Conservation (phyloP, 2,113 vertebrate genomes). For the Pangasianodon hypophthalmus region DNA sequence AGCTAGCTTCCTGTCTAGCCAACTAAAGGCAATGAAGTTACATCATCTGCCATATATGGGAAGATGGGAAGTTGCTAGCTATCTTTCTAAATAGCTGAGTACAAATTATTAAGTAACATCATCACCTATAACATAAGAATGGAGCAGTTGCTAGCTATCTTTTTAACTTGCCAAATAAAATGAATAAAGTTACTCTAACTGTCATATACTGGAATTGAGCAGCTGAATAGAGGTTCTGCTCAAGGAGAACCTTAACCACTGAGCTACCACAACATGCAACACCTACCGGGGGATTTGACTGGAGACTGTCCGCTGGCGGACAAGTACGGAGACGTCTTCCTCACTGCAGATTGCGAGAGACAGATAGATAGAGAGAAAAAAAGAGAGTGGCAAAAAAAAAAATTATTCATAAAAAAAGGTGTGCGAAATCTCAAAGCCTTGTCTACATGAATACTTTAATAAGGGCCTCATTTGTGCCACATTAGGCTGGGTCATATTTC, state of each 20-base stretch:
- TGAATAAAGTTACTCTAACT: not conserved
- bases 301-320: conserved; percentile 86
- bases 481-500: not conserved
- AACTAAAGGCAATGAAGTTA: not conserved
- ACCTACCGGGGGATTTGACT: conserved; percentile 93
- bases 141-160: not conserved
- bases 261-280: conserved; percentile 10
- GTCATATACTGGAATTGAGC: not conserved
- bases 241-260: not conserved
- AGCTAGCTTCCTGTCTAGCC: not conserved
- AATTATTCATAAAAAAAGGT: not conserved
- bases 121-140: not conserved
- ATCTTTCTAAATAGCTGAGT: not conserved
- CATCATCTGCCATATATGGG: not conserved
- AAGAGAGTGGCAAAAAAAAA: not conserved
- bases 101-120: not conserved
- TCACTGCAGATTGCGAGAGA: conserved; percentile 73
- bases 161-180: not conserved
- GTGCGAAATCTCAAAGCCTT: not conserved
- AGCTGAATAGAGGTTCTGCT: not conserved
- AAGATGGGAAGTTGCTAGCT: not conserved
- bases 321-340: conserved; percentile 78
- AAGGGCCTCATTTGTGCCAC: not conserved
- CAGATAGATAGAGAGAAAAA: not conserved
- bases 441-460: not conserved